Percentiles rank a stretch among this genome's conserved stretches.
phyloP scores from a whole-genome alignment of 2,888 invertebrate genomes.

The Phymatocera aterrima region DNA sequence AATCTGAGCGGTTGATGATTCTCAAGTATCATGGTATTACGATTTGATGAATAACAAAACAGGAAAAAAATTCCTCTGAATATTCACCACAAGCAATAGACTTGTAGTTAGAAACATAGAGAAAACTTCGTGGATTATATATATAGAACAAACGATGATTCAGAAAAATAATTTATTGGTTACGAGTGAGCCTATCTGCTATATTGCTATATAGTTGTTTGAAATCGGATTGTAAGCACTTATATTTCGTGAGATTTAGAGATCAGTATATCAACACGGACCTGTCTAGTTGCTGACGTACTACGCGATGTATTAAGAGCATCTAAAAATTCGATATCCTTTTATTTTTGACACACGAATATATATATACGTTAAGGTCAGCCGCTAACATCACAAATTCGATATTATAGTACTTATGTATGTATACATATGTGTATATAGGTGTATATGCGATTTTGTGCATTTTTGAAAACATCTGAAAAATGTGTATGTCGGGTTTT shows the following conservation, averaged over 20 bases:
- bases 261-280: background rate
- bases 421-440: too few species aligned
- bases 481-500: too few species aligned
- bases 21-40: background rate
- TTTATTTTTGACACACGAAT: too few species aligned
- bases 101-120: background rate
- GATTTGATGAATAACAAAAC: background rate
- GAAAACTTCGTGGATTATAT: background rate
- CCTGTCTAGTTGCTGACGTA: background rate
- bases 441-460: too few species aligned
- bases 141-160: background rate
- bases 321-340: too few species aligned
- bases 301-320: too few species aligned
- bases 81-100: background rate
- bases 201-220: too few species aligned
- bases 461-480: too few species aligned
- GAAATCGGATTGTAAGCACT: slow-evolving; percentile 12
- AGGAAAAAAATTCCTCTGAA: background rate
- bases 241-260: slow-evolving; percentile 24
- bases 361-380: too few species aligned
- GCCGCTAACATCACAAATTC: too few species aligned
- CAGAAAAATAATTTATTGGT: slow-evolving; percentile 7
- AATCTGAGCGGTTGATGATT: background rate
- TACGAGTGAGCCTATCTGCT: background rate
- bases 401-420: too few species aligned